Conservation (phyloP, 2,888 invertebrate species). For the Lymantria dispar region DNA sequence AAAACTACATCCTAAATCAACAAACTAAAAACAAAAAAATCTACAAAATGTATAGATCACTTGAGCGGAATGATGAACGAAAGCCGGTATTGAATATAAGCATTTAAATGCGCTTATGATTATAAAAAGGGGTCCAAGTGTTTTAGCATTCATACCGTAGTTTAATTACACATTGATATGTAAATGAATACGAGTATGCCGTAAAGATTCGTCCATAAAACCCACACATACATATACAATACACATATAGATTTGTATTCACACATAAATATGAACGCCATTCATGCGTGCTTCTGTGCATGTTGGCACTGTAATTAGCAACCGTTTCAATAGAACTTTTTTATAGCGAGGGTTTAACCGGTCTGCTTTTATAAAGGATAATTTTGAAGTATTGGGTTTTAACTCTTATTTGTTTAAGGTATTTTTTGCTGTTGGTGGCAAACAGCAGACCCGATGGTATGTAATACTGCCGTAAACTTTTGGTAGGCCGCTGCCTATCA, state of each 20-base stretch:
- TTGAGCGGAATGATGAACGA: constrained; percentile 1
- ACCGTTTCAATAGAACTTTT: constrained; percentile 63
- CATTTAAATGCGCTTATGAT: constrained; percentile 38
- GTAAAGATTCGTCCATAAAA: constrained; percentile 70
- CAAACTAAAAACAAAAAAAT: constrained; percentile 3
- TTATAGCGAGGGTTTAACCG: constrained; percentile 39
- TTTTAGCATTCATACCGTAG: constrained; percentile 68
- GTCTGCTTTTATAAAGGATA: constrained; percentile 22
- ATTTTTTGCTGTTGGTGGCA: too few relatives aligned
- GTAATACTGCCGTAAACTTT: too few relatives aligned
- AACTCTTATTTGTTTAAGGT: constrained; percentile 12
- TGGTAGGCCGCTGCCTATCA: too few relatives aligned
- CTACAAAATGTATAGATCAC: neutral
- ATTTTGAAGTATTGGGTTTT: constrained; percentile 14
- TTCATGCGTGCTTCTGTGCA: constrained; percentile 70
- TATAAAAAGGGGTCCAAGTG: constrained; percentile 48
- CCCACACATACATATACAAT: constrained; percentile 22
- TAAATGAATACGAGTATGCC: constrained; percentile 70
- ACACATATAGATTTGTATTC: constrained; percentile 24
- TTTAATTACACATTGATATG: constrained; percentile 82
- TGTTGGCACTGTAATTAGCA: constrained; percentile 73
- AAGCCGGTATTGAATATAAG: constrained; percentile 24
- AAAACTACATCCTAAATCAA: neutral
- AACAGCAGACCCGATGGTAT: too few relatives aligned
- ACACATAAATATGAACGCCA: constrained; percentile 64